phyloP scores from a whole-genome alignment of 2,797 vertebrate species.

The Pseudomugil gertrudae region DNA sequence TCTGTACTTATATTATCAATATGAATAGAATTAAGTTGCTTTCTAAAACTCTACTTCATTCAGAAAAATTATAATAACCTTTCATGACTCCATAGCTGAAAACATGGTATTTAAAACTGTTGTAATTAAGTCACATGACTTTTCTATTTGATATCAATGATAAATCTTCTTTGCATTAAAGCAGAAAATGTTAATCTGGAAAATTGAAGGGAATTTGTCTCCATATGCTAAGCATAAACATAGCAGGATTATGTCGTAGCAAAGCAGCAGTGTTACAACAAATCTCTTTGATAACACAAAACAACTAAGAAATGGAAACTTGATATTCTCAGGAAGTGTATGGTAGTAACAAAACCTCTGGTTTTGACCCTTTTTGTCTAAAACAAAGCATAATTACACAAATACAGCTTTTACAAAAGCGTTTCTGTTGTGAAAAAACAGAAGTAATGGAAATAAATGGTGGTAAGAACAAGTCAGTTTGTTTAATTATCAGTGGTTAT shows the following conservation, averaged over 20 bases:
- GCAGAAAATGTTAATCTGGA: conserved; percentile 72
- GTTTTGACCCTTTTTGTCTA: conserved; percentile 26
- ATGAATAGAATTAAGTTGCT: conserved; percentile 1
- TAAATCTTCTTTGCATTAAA: conserved; percentile 74
- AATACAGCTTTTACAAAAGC: conserved; percentile 16
- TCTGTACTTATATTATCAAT: conserved; percentile 1
- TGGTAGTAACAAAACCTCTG: conserved; percentile 31
- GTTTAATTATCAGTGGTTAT: conserved; percentile 87
- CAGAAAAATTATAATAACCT: conserved; percentile 36
- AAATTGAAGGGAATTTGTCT: conserved; percentile 76
- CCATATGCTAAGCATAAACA: conserved; percentile 78
- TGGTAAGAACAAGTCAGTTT: conserved; percentile 77
- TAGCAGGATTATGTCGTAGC: conserved; percentile 73
- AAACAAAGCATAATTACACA: conserved; percentile 34
- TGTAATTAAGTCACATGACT: too few relatives aligned
- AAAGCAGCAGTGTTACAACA: conserved; percentile 62
- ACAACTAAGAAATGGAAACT: conserved; percentile 52
- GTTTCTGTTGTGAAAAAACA: conserved; percentile 28
- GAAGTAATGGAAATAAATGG: conserved; percentile 54
- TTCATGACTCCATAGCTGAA: conserved; percentile 42
- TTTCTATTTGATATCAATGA: conserved; percentile 61
- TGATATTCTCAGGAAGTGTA: conserved; percentile 33
- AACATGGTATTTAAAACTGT: conserved; percentile 27
- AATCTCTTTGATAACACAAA: conserved; percentile 62
- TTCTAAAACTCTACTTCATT: conserved; percentile 18